Conservation (phyloP, 1,140 invertebrate genomes). For the Aphidius ervi region DNA sequence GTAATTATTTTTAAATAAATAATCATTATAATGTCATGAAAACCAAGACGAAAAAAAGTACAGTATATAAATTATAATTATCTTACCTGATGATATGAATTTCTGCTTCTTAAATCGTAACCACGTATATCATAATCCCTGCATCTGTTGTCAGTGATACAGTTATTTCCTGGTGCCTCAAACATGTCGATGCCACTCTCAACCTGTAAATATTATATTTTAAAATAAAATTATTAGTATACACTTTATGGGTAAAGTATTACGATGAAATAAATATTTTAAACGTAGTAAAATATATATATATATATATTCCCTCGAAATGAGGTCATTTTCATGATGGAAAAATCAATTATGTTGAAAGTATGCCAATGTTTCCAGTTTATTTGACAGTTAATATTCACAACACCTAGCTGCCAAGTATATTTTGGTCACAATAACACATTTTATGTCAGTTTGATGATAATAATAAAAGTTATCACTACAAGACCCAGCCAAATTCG, state of each 20-base stretch:
- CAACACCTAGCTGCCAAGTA: too few species aligned
- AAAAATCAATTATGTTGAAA: slow-evolving; percentile 1
- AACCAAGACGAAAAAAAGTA: background rate
- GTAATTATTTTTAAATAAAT: slow-evolving; percentile 37
- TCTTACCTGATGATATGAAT: slow-evolving; percentile 42
- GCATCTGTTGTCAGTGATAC: slow-evolving; percentile 35
- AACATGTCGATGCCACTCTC: slow-evolving; percentile 44
- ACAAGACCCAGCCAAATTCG: too few species aligned
- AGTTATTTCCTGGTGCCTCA: slow-evolving; percentile 39
- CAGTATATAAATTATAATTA: background rate
- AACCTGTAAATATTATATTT: slow-evolving; percentile 28
- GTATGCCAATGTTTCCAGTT: background rate
- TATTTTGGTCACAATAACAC: too few species aligned
- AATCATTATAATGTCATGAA: background rate
- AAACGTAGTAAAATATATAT: too few species aligned
- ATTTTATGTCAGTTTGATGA: too few species aligned
- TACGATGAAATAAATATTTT: background rate
- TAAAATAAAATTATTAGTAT: slow-evolving; percentile 8
- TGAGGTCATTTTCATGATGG: background rate
- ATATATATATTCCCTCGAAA: background rate
- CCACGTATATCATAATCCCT: slow-evolving; percentile 45
- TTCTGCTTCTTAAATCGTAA: slow-evolving; percentile 40
- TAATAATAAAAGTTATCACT: too few species aligned
- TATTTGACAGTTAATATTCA: too few species aligned
- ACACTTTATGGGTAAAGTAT: slow-evolving; percentile 1